These are phyloP conservation scores for Leptoteleia sp. DNA, from an alignment of 1,140 invertebrate genomes.

Conservation along the genomic window DNA sequence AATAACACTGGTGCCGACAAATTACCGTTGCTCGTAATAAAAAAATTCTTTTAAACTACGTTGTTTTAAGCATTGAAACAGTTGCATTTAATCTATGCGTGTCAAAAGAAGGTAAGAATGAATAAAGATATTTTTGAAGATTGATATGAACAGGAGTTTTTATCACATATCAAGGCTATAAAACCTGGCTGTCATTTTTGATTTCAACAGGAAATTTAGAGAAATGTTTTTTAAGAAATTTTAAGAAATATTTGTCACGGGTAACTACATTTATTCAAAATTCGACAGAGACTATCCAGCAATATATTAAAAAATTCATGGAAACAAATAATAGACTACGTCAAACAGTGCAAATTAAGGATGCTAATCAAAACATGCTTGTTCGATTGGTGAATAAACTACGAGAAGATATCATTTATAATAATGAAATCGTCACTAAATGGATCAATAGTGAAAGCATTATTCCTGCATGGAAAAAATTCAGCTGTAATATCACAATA, in stretches of 20 bases:
- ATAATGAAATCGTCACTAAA: too few species aligned
- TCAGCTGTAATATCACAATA: too few species aligned
- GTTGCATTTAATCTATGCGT: conserved; percentile 30
- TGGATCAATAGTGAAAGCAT: neutral
- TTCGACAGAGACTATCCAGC: too few species aligned
- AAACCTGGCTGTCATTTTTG: conserved; percentile 66
- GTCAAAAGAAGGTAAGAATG: conserved; percentile 64
- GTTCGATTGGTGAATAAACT: too few species aligned
- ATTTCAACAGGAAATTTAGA: conserved; percentile 8
- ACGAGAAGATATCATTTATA: too few species aligned
- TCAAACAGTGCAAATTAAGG: too few species aligned
- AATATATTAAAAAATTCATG: too few species aligned
- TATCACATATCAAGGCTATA: conserved; percentile 8
- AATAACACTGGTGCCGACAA: conserved; percentile 59
- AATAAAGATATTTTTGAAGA: conserved; percentile 43
- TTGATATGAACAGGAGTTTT: conserved; percentile 54
- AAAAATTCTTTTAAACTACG: conserved; percentile 61
- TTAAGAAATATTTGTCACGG: too few species aligned
- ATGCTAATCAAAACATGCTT: too few species aligned
- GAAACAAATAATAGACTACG: too few species aligned
- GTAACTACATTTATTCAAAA: too few species aligned
- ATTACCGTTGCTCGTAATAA: conserved; percentile 64
- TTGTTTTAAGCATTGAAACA: conserved; percentile 60
- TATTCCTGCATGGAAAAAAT: neutral
- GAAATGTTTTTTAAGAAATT: too few species aligned